Evolutionary conservation across 2,797 vertebrate species (phyloP).

Genomic region (Pteropus rufus): DNA sequence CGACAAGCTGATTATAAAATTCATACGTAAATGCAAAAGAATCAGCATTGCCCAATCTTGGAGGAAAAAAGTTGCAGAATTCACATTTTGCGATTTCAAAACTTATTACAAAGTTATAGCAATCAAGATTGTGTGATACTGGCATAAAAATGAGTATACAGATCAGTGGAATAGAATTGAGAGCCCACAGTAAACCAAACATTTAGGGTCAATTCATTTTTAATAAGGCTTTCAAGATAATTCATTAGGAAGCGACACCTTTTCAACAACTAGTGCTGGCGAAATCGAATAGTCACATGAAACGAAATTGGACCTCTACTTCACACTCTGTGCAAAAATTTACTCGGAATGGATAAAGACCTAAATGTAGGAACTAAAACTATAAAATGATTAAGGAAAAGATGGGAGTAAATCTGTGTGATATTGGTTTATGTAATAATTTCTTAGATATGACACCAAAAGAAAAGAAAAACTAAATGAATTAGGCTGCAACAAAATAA

Average conservation of each 20-base stretch:
- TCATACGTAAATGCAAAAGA: not conserved
- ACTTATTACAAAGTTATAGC: not conserved
- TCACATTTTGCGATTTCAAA: not conserved
- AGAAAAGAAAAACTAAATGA: not conserved
- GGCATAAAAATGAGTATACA: not conserved
- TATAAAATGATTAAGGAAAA: no score
- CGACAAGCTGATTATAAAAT: not conserved
- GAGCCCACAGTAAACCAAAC: not conserved
- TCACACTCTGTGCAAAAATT: not conserved
- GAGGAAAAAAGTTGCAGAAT: not conserved
- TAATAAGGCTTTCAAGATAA: not conserved
- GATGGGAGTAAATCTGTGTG: no score
- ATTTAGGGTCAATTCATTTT: not conserved
- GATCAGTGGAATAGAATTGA: not conserved
- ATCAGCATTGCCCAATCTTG: not conserved
- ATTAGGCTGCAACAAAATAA: not conserved
- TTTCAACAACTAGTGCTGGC: not conserved
- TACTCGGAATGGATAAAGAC: no score
- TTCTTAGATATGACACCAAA: no score
- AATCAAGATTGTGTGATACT: not conserved
- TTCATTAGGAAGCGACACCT: not conserved
- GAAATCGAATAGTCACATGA: no score
- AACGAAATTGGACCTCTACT: not conserved
- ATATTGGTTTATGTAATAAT: no score
- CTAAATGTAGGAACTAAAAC: no score